Evolutionary conservation across 2,888 invertebrate genomes (phyloP), one percentile per base, ranked within the genome.

Genomic region (Polymixis lichenea): DNA sequence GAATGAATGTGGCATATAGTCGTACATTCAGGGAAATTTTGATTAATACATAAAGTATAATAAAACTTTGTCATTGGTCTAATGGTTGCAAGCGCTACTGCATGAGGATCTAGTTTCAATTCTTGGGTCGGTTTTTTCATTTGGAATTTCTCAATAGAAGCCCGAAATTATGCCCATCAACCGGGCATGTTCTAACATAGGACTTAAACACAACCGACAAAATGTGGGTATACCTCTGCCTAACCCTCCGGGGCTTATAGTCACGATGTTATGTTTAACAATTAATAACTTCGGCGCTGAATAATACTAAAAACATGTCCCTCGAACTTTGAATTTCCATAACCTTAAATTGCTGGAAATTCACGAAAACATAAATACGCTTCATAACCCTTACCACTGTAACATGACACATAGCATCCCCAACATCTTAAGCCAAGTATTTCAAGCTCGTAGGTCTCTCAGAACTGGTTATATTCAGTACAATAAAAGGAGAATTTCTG

Each of bases 341-440:
- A 92, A 89, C 62, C 64, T 89, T 86, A 89, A 88, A 88, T 87
- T 85, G 86, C 87, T 86, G 87, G 90, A 91, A 92, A 92, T 93
- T 92, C 91, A 89, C 84, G 87, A 90, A 93, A 94, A 93, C 92
- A 92, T 92, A 93, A 92, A 93, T 91, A 87, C 86, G 83, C 84
- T 90, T 91, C 90, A 90, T 89, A 90, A 88, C 83, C 83, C 64
- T 71, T 78, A 72, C 93, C 92, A 91, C 25, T 80, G 7, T 82
- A 77, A 69, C 72, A 70, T 87, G 94, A 88, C 13, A 90, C 80
- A 15, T 85, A 72, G 64, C 62, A 71, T 78, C 72, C 71, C 76
- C n/a, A 60, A 67, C 65, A 55, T 38, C 11, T 77, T 75, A 8
- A 77, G 77, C 43, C 74, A 77, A 78, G 74, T 71, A 75, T 72